Conservation (phyloP, 2,113 vertebrate species). For the Nipponia nippon region DNA sequence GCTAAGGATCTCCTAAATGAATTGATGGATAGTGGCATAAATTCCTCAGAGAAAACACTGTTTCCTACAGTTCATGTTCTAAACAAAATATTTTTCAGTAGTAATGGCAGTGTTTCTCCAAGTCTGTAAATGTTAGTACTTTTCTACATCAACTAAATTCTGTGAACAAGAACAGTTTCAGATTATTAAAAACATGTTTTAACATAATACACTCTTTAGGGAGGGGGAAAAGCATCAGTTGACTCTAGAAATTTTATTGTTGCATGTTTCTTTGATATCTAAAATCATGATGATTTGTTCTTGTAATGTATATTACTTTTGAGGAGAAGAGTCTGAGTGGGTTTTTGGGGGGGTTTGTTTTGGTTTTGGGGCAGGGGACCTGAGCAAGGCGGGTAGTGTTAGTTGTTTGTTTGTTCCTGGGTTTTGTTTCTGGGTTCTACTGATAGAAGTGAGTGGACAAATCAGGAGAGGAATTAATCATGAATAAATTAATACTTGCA, state of each 20-base stretch:
- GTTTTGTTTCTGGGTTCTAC: not conserved
- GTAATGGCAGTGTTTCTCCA: not conserved
- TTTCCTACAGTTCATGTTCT: rapidly evolving
- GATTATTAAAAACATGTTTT: not conserved
- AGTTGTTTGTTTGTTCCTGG: not conserved
- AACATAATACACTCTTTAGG: not conserved
- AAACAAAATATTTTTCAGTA: not conserved
- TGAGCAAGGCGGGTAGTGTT: rapidly evolving
- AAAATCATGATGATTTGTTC: not conserved
- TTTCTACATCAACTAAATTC: not conserved
- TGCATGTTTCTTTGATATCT: not conserved
- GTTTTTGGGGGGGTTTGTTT: not conserved
- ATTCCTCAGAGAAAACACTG: not conserved
- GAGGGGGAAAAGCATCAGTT: rapidly evolving
- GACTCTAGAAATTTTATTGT: not conserved
- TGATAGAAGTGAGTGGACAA: not conserved
- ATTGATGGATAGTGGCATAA: not conserved
- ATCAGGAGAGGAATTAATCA: not conserved
- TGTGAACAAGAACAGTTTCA: not conserved
- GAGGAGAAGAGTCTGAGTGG: not conserved
- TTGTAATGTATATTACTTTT: not conserved
- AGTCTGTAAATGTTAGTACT: not conserved
- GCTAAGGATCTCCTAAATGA: not conserved
- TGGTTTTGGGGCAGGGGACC: not conserved
- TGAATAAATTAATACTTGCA: not conserved